phyloP scores from a whole-genome alignment of 1,140 invertebrate genomes.

The Aphelenchoides avenae region DNA sequence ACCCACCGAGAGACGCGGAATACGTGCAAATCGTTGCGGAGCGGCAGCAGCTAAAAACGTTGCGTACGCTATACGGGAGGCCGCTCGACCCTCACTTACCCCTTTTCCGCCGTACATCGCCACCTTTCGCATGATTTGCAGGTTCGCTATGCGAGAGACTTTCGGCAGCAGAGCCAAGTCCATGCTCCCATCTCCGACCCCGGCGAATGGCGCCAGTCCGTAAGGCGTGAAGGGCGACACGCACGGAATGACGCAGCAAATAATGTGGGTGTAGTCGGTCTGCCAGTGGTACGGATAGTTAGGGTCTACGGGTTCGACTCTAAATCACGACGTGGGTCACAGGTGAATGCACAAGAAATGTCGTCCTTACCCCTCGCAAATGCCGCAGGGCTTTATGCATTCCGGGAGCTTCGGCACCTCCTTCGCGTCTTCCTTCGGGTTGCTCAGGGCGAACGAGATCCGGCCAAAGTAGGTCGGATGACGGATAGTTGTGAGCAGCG shows the following conservation, averaged over 20 bases:
- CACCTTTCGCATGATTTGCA: conserved; percentile 55
- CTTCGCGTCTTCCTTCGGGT: conserved; percentile 25
- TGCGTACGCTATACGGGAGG: neutral
- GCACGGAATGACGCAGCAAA: conserved; percentile 52
- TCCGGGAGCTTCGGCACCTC: conserved; percentile 36
- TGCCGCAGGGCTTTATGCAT: conserved; percentile 44
- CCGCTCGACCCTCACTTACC: conserved; percentile 10
- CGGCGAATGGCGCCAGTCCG: conserved; percentile 56
- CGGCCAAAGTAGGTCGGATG: conserved; percentile 54
- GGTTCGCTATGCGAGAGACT: conserved; percentile 51
- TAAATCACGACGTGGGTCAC: conserved; percentile 20
- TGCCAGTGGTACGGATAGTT: conserved; percentile 53
- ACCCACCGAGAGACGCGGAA: conserved; percentile 53
- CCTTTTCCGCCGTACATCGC: conserved; percentile 55
- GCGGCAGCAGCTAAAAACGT: conserved; percentile 42
- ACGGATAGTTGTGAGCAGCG: conserved; percentile 53
- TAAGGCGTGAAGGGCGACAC: conserved; percentile 56
- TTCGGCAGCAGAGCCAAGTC: conserved; percentile 53
- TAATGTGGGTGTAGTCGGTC: conserved; percentile 55
- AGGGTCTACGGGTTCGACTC: conserved; percentile 19
- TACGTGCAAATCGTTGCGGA: conserved; percentile 39
- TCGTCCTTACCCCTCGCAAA: conserved; percentile 42
- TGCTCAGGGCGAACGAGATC: conserved; percentile 48
- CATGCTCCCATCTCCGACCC: conserved; percentile 53
- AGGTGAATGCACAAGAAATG: conserved; percentile 10